These are phyloP conservation scores for Nettapus auritus DNA, from an alignment of 2,113 vertebrate species.

Conservation along the genomic window DNA sequence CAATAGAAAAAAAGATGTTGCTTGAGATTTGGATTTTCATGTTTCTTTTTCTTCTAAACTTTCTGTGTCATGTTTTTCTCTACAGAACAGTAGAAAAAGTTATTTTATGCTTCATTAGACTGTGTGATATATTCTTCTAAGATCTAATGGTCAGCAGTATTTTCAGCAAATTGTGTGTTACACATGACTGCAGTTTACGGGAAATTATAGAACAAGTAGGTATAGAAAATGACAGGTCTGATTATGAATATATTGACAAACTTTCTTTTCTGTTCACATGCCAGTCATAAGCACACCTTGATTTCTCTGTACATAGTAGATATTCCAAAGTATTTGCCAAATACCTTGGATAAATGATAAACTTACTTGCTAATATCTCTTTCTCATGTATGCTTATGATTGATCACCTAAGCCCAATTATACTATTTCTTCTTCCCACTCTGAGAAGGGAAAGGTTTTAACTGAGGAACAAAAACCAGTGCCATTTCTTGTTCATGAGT, in stretches of 20 bases:
- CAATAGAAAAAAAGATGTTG: background rate
- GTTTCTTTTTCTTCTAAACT: background rate
- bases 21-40: background rate
- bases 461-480: background rate
- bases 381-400: background rate
- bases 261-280: background rate
- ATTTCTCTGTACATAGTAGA: background rate
- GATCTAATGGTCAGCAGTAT: background rate
- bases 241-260: background rate
- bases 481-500: background rate
- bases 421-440: background rate
- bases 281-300: background rate
- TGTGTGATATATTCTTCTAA: background rate
- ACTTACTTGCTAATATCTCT: background rate
- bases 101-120: conserved; percentile 29
- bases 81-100: background rate
- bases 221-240: background rate
- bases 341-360: background rate
- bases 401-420: background rate
- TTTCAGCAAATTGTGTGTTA: conserved; percentile 8
- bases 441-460: background rate
- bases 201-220: background rate
- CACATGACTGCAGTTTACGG: background rate
- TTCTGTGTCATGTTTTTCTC: background rate
- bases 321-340: background rate